A percentile compares a stretch with the other conserved stretches of the same genome.
Conservation (phyloP, 2,797 vertebrate genomes). For the Trachurus trachurus region DNA sequence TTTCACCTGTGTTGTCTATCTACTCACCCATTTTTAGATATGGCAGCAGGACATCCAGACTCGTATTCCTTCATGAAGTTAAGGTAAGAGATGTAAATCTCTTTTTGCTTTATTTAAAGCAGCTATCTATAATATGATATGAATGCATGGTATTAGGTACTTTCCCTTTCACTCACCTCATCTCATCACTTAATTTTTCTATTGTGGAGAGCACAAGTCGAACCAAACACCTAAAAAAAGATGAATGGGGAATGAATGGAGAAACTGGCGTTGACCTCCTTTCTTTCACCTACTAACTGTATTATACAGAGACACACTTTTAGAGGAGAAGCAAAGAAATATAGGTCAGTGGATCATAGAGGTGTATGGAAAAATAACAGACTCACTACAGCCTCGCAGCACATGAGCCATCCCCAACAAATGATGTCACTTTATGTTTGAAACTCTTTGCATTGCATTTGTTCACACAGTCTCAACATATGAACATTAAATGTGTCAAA, state of each 20-base stretch:
- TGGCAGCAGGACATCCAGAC: slow-evolving; percentile 78
- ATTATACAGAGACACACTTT: slow-evolving; percentile 77
- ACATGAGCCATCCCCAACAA: slow-evolving; percentile 34
- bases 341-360: slow-evolving; percentile 82
- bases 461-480: slow-evolving; percentile 18
- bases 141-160: background rate
- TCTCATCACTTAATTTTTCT: slow-evolving; percentile 77
- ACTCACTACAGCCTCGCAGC: slow-evolving; percentile 42
- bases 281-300: slow-evolving; percentile 83
- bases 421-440: slow-evolving; percentile 41
- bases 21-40: slow-evolving; percentile 85
- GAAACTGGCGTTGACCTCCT: slow-evolving; percentile 76
- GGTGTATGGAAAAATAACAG: slow-evolving; percentile 63
- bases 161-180: slow-evolving; percentile 74
- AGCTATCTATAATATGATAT: background rate
- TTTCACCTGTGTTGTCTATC: background rate
- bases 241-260: slow-evolving; percentile 59
- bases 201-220: slow-evolving; percentile 85
- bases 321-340: slow-evolving; percentile 62
- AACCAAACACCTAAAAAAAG: slow-evolving; percentile 90
- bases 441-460: slow-evolving; percentile 26
- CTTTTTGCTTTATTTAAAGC: slow-evolving; percentile 1
- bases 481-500: background rate
- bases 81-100: slow-evolving; percentile 2
- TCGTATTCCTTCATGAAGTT: slow-evolving; percentile 62